These are phyloP conservation scores for Hestina assimilis DNA, from an alignment of 1,140 invertebrate genomes.

Conservation along the genomic window DNA sequence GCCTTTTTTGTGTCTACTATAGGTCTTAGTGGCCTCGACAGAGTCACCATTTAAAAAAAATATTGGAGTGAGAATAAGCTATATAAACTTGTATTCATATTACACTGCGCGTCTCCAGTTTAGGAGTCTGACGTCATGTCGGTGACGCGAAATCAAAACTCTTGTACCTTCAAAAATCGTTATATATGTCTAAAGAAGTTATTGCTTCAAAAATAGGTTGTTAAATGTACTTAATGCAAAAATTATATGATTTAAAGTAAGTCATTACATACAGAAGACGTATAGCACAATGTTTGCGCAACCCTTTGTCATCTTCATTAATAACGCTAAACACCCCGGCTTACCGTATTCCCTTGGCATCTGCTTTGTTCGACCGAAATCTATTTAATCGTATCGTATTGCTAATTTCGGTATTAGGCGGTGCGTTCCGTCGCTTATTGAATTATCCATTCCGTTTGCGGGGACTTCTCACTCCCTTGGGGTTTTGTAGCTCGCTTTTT, in stretches of 20 bases:
- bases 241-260: neutral
- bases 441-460: constrained; percentile 75
- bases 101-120: too few relatives aligned
- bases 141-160: too few relatives aligned
- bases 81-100: too few relatives aligned
- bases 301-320: constrained; percentile 58
- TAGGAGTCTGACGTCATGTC: too few relatives aligned
- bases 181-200: too few relatives aligned
- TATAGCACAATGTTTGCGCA: constrained; percentile 33
- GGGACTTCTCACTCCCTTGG: constrained; percentile 50
- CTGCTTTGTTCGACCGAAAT: constrained; percentile 70
- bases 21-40: too few relatives aligned
- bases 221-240: neutral
- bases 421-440: constrained; percentile 69
- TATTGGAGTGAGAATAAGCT: too few relatives aligned
- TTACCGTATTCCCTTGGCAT: constrained; percentile 61
- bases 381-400: constrained; percentile 78
- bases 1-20: too few relatives aligned
- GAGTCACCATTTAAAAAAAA: too few relatives aligned
- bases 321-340: constrained; percentile 61
- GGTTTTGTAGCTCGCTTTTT: constrained; percentile 23
- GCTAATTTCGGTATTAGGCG: constrained; percentile 72
- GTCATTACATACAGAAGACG: neutral
- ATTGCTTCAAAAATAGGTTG: too few relatives aligned
- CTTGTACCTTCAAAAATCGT: too few relatives aligned